Base-by-base conservation (phyloP, 2,797 vertebrate species). In the Chelmon rostratus region DNA sequence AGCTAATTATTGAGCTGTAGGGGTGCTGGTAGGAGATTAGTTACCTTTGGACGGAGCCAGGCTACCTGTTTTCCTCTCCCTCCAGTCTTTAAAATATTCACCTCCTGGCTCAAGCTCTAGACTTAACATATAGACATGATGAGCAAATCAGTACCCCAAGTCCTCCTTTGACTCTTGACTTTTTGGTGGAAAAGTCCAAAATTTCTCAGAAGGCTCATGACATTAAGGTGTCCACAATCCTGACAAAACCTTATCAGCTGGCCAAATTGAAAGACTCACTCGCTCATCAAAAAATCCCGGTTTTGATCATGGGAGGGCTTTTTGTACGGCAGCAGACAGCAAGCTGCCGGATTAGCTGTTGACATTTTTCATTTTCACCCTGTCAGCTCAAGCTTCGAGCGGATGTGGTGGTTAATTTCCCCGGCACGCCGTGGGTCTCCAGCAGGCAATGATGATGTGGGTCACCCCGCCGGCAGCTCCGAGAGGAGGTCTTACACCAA, bases 331-430 rank as follows among this genome's bases (percentile, higher is more conserved):
- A 23, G 28, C 18, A 47, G 35, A 54, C 56, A 52, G 28, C 15
- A 0, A 31, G 47, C 64, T 46, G 42, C 40, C 4, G 15, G 37
- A 70, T 40, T 71, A 69, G 57, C 66, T 78, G 85, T 53, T 90
- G 86, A 87, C 78, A 78, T 84, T 85, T 89, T 88, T 79, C 25
- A 90, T 90, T 91, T 64, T 82, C 87, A 83, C 85, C 71, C 65
- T 84, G 76, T 85, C 68, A 63, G 70, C 47, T 76, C 50, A 31
- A 46, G 66, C 76, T 81, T 73, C 42, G 28, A 37, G 76, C 68
- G 74, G 37, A 66, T 52, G 19, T 33, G 64, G 64, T 59, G 84
- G 71, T 59, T 77, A 40, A 84, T 82, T 78, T 88, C 38, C 61
- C 16, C 0, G 64, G 11, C 58, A 52, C 19, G 35, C 19, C 69